Conservation (phyloP, 1,140 invertebrate species). For the Cotesia typhae region DNA sequence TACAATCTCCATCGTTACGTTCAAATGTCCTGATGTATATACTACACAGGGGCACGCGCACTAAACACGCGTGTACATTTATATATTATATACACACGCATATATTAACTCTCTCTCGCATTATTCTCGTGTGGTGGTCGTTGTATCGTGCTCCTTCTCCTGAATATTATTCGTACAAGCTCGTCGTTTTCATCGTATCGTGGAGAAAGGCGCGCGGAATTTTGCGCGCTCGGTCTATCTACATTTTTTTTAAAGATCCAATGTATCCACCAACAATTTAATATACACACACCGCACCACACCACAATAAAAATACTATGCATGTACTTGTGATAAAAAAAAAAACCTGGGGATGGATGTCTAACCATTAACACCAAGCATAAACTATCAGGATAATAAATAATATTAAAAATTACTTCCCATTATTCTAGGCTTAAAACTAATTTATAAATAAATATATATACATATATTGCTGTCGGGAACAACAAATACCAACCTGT, state of each 20-base stretch:
- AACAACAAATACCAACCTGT: too few relatives aligned
- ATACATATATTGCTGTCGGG: conserved; percentile 9
- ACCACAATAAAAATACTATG: not conserved
- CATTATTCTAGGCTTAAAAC: too few relatives aligned
- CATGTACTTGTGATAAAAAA: conserved; percentile 2
- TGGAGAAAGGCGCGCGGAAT: conserved; percentile 27
- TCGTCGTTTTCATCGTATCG: not conserved
- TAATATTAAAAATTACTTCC: too few relatives aligned
- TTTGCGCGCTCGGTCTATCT: conserved; percentile 23
- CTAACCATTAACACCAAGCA: too few relatives aligned
- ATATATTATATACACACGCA: not conserved
- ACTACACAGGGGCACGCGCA: conserved; percentile 23
- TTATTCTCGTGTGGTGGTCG: not conserved
- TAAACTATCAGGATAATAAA: too few relatives aligned
- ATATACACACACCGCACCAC: not conserved
- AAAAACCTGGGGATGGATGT: too few relatives aligned
- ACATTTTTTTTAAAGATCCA: conserved; percentile 7
- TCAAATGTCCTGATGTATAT: conserved; percentile 18
- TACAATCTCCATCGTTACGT: not conserved
- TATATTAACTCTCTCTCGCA: not conserved
- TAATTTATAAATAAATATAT: not conserved
- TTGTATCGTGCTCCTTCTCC: not conserved
- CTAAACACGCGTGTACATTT: conserved; percentile 22
- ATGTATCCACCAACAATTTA: not conserved
- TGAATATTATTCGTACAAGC: not conserved